Conservation (phyloP, 2,797 vertebrate species). For the Diglossa cyanea region DNA sequence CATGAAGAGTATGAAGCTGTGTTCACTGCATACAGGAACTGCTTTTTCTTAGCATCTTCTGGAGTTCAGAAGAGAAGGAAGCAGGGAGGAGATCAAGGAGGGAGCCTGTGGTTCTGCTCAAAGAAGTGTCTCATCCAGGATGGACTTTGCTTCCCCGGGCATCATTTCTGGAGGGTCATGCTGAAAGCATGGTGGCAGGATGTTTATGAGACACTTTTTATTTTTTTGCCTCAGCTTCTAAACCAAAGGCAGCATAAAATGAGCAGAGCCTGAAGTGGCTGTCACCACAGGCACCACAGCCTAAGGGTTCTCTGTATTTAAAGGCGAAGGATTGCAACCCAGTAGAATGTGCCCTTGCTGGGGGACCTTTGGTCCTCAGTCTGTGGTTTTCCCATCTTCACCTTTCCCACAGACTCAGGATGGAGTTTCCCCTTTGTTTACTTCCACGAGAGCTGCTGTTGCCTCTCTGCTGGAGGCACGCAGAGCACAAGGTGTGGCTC, state of each 20-base stretch:
- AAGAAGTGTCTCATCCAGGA: not conserved
- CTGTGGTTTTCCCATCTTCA: not conserved
- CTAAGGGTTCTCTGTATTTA: not conserved
- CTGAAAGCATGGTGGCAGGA: not conserved
- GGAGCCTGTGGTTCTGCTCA: not conserved
- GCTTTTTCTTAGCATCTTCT: not conserved
- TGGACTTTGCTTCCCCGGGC: not conserved
- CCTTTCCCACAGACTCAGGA: not conserved
- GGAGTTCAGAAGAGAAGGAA: not conserved
- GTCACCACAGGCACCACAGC: fast-evolving
- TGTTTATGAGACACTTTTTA: not conserved
- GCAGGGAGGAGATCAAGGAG: not conserved
- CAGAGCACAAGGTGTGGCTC: not conserved
- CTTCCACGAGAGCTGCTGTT: not conserved
- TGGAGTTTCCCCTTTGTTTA: not conserved
- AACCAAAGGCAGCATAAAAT: not conserved
- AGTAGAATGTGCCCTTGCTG: fast-evolving
- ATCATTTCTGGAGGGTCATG: not conserved
- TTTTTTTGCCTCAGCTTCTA: not conserved
- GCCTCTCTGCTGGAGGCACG: not conserved
- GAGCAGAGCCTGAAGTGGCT: not conserved
- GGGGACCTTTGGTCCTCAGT: not conserved
- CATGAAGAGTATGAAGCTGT: not conserved
- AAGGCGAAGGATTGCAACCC: not conserved
- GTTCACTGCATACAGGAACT: not conserved